Evolutionary conservation across 2,113 vertebrate species (phyloP).

Genomic region (Mandrillus leucophaeus): DNA sequence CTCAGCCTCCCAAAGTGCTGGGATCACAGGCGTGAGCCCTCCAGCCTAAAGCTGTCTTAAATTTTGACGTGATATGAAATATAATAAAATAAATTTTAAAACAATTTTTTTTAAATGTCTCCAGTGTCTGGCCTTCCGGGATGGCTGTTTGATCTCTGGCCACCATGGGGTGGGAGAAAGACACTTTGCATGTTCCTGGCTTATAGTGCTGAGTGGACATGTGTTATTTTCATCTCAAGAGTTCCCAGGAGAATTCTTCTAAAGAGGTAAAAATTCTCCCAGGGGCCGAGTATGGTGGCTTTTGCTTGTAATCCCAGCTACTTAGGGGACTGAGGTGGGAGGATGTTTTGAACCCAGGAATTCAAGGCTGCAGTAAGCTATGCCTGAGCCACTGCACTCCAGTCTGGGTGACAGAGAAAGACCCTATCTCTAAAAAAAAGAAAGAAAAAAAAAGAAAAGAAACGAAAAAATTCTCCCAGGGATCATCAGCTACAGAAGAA

Average conservation of each 20-base stretch:
- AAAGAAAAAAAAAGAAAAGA: neutral
- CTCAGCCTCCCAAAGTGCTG: no score
- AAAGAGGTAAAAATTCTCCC: neutral
- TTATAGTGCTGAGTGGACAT: neutral
- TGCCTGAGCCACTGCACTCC: neutral
- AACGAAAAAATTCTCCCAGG: neutral
- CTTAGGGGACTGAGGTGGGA: neutral
- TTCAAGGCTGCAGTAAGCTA: neutral
- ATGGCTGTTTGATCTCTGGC: neutral
- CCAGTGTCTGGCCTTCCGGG: neutral
- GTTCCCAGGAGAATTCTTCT: constrained; percentile 1
- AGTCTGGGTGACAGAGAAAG: neutral
- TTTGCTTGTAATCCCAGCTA: neutral
- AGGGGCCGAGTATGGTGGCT: neutral
- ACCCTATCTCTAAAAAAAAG: neutral
- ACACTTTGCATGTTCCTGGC: neutral
- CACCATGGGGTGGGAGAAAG: neutral
- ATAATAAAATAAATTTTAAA: neutral
- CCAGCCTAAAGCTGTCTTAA: neutral
- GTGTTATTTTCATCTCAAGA: neutral
- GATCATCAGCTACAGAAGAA: neutral
- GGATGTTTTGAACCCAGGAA: neutral
- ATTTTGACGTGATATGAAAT: neutral
- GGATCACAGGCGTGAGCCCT: no score
- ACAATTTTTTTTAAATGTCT: neutral